These are phyloP conservation scores for Neoitamus cyanurus DNA, from an alignment of 2,888 invertebrate species.

Conservation along the genomic window DNA sequence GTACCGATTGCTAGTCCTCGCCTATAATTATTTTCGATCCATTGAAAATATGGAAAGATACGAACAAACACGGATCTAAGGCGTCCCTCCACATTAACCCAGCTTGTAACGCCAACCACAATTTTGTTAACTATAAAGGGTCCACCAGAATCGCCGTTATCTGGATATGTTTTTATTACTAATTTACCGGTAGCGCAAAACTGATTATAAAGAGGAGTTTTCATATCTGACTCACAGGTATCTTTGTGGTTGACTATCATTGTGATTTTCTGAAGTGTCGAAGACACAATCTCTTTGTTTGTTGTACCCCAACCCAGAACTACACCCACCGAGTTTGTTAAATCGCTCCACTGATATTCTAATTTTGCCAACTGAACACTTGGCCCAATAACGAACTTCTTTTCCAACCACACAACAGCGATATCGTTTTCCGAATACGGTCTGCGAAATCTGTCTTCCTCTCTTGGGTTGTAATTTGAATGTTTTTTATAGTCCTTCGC, in stretches of 20 bases:
- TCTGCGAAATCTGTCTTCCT: not conserved
- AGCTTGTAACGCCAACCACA: not conserved
- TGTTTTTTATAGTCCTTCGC: not conserved
- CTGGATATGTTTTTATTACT: no score
- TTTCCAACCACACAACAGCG: not conserved
- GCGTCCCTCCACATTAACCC: not conserved
- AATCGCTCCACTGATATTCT: not conserved
- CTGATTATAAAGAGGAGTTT: not conserved
- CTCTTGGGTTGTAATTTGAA: not conserved
- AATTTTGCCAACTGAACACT: not conserved
- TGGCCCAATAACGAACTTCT: not conserved
- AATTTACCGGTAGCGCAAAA: not conserved
- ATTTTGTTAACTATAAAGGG: not conserved
- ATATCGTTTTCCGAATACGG: not conserved
- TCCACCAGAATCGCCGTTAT: not conserved
- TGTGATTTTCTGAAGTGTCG: not conserved
- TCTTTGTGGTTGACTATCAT: not conserved
- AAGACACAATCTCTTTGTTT: not conserved
- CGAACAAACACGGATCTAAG: not conserved
- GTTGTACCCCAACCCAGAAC: not conserved
- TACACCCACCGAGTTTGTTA: not conserved
- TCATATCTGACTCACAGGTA: not conserved
- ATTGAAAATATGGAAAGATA: not conserved
- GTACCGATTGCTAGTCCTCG: not conserved
- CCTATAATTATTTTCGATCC: not conserved